Evolutionary conservation across 1,140 invertebrate genomes (phyloP).

Genomic region (Orchesella cincta): DNA sequence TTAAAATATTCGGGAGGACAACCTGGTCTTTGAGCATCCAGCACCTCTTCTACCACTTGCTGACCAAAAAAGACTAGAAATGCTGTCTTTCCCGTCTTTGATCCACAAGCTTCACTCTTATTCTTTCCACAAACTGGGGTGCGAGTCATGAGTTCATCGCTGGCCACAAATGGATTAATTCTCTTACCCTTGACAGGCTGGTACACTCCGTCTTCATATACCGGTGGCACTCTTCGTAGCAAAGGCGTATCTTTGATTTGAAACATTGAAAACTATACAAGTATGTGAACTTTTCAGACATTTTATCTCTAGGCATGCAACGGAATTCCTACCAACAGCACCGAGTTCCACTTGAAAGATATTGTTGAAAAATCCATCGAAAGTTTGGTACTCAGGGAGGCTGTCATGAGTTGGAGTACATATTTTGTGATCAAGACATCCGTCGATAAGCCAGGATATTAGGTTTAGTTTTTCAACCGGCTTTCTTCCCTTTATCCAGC

Average conservation of each 20-base stretch:
- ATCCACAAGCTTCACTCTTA: slow-evolving; percentile 51
- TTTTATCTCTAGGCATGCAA: background rate
- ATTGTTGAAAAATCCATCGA: slow-evolving; percentile 50
- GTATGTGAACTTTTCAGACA: background rate
- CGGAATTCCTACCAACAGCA: slow-evolving; percentile 44
- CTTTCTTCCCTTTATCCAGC: slow-evolving; percentile 36
- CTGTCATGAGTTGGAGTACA: background rate
- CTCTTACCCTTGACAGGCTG: slow-evolving; percentile 57
- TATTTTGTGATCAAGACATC: background rate
- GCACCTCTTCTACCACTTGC: slow-evolving; percentile 67
- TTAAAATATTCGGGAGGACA: slow-evolving; percentile 65
- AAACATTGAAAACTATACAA: background rate
- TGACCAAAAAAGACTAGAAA: slow-evolving; percentile 71
- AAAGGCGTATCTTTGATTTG: slow-evolving; percentile 62
- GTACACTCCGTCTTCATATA: slow-evolving; percentile 68
- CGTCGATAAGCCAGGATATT: slow-evolving; percentile 48
- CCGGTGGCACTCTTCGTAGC: slow-evolving; percentile 62
- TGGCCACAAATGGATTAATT: slow-evolving; percentile 63
- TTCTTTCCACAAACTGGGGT: background rate
- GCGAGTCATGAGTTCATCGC: slow-evolving; percentile 59
- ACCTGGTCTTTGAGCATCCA: slow-evolving; percentile 63
- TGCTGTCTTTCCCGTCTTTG: slow-evolving; percentile 64
- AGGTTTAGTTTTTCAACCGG: slow-evolving; percentile 36
- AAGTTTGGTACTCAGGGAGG: slow-evolving; percentile 42
- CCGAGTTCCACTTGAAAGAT: slow-evolving; percentile 47